Base-by-base conservation (phyloP, 1,140 invertebrate genomes). In the Temnothorax curvispinosus region DNA sequence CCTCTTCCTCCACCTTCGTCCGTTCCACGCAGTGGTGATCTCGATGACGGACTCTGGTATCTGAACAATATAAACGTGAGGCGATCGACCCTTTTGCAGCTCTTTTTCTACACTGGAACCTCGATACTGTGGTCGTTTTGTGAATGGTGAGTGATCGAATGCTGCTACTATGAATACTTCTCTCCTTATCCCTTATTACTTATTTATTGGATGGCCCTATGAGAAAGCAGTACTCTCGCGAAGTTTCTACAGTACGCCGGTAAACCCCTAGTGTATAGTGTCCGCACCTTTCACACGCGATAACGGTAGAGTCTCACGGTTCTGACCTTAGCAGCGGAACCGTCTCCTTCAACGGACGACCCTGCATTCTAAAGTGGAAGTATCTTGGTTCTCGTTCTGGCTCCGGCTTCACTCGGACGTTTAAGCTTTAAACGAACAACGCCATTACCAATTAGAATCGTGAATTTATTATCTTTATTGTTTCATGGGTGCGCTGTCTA, bases 171-270 rank as follows among this genome's bases (percentile, higher is more conserved):
- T 56, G 41, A 75, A 13, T 50, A 60, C 69, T 75, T 35, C 21
- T 82, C 15, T 60, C 47, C 35, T 81, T 41, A 38, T 84, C 38
- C 3, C 69, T 74, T 84, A 84, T 84, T 15, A 60, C 21, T 72
- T 72, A 82, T 13, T 72, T 84, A 84, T 60, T 84, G 80, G 80
- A 75, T 84, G 80, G 69, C 80, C 38, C 80, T 84, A 58, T 82
- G 38, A 84, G 54, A 84, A 84, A 47, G 54, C 35, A 50, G 52
- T 60, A 74, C 54, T 60, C 54, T 60, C 80, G 32, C 32, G 8
- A 74, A 60, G 67, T 58, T 58, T 54, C 9, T 72, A n/a, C 27
- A 15, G 71, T 32, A 52, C 75, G 15, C 11, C 41, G 56, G n/a
- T 80, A 54, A 80, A 64, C 54, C n/a, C 8, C 27, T 44, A 72